These are phyloP conservation scores for Automeris io DNA, from an alignment of 2,888 invertebrate genomes.

Conservation along the genomic window DNA sequence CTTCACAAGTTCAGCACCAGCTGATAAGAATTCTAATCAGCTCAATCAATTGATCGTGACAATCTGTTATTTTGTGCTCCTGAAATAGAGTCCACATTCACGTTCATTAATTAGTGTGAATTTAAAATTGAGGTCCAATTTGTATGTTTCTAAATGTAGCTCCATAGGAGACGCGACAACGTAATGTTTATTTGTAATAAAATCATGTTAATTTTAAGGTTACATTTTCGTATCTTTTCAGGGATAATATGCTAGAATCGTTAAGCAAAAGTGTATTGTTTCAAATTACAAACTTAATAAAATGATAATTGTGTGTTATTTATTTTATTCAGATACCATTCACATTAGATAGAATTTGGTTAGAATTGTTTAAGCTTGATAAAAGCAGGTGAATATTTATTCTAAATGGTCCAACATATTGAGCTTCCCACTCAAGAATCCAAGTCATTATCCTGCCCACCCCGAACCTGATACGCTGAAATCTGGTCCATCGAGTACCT, in stretches of 20 bases:
- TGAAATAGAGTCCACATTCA: neutral
- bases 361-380: constrained; percentile 6
- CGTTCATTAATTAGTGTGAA: constrained; percentile 47
- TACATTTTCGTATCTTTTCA: constrained; percentile 62
- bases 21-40: too few relatives aligned
- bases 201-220: constrained; percentile 71
- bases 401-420: constrained; percentile 37
- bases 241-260: constrained; percentile 68
- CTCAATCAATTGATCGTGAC: too few relatives aligned
- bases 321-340: constrained; percentile 21
- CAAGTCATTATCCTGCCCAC: constrained; percentile 71
- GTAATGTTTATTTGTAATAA: constrained; percentile 53
- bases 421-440: constrained; percentile 66
- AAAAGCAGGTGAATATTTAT: constrained; percentile 40
- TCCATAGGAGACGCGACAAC: constrained; percentile 49
- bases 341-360: constrained; percentile 9
- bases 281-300: constrained; percentile 66
- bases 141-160: constrained; percentile 65
- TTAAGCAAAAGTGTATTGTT: constrained; percentile 72
- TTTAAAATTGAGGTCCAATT: constrained; percentile 73
- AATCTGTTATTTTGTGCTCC: neutral
- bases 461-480: constrained; percentile 66
- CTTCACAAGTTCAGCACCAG: too few relatives aligned
- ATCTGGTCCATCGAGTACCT: constrained; percentile 64
- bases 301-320: constrained; percentile 50